Base-by-base conservation (phyloP, 2,797 vertebrate genomes). In the Lepidocolaptes lacrymiger region DNA sequence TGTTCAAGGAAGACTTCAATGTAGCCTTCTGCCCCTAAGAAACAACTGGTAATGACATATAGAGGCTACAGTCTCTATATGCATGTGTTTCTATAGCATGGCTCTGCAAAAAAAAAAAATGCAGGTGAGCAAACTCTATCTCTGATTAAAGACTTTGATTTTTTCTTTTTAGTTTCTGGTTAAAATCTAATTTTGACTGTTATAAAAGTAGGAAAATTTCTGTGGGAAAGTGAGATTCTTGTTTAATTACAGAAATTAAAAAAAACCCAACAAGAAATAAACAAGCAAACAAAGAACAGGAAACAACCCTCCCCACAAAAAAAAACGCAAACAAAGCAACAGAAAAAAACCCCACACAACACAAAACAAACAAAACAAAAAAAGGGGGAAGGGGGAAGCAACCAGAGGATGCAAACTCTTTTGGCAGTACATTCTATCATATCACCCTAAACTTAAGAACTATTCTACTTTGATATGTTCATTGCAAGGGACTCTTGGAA, bases 41-140 rank as follows among this genome's bases (percentile, higher is more conserved):
- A 82, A 74, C 12, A 74, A 14, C 2, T 23, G 13, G 5, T 12
- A 58, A 36, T 41, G 26, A 8, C 28, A 37, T 14, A 6, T 2
- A 62, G 36, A 62, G 26, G 5, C 5, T 61, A 22, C 3, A 54
- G 12, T 51, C 27, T 39, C 39, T 39, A 39, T 15, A 39, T 15
- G 39, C 14, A 39, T 39, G 14, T 39, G 39, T 14, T 14, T 39
- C 39, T 39, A 39, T 39, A 49, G 3, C 34, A 30, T 4, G 23
- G 22, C 12, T 43, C 8, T 61, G 28, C 16, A 77, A 12, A 43
- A 80, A 89, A 71, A 5, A 81, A 15, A 85, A 89, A 64, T 27
- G 69, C 2, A 67, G 7, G 4, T 0, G 0, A 61, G 6, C 6
- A 88, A 85, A 39, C 1, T 13, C 10, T 14, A 26, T 10, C 4